phyloP scores from a whole-genome alignment of 1,140 invertebrate species.

The Drosophila kurseongensis region DNA sequence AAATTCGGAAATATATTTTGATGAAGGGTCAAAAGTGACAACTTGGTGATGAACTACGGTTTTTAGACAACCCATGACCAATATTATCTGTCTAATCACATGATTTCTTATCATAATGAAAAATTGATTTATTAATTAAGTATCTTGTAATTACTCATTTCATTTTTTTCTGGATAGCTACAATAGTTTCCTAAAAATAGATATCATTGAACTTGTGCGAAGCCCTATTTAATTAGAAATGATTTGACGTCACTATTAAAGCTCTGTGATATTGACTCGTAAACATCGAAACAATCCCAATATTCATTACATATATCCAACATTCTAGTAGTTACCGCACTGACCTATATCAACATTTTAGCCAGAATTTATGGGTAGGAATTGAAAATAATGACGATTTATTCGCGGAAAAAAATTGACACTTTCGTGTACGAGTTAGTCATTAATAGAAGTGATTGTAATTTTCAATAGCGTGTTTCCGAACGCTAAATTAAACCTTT shows the following conservation, averaged over 20 bases:
- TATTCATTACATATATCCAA: conserved; percentile 26
- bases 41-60: background rate
- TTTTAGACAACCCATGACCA: background rate
- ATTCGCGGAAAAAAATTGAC: conserved; percentile 20
- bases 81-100: background rate
- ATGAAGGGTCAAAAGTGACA: background rate
- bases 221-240: conserved; percentile 39
- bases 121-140: conserved; percentile 6
- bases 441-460: conserved; percentile 49
- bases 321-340: conserved; percentile 13
- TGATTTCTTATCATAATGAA: conserved; percentile 5
- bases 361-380: conserved; percentile 21
- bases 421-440: conserved; percentile 21
- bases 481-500: conserved; percentile 14
- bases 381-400: conserved; percentile 6
- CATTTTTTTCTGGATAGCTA: background rate
- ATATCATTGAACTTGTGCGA: conserved; percentile 22
- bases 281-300: conserved; percentile 23
- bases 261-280: background rate
- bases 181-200: conserved; percentile 11
- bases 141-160: background rate
- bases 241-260: conserved; percentile 9
- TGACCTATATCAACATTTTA: conserved; percentile 50
- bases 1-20: background rate
- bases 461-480: conserved; percentile 48